These are phyloP conservation scores for Zoanthus sociatus DNA, from an alignment of 92 coral and sea anemone species.

Conservation along the genomic window DNA sequence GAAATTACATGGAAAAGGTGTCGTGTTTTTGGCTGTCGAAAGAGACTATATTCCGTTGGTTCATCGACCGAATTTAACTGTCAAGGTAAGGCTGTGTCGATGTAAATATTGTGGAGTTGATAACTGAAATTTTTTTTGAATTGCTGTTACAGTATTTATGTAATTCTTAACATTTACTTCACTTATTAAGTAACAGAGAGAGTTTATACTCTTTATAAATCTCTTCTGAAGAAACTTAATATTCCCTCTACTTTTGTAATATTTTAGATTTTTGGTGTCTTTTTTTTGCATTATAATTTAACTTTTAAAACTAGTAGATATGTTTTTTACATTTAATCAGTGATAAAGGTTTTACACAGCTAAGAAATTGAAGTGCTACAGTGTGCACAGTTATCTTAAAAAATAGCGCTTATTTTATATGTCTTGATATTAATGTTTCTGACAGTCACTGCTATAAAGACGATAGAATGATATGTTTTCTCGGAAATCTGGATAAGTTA, in stretches of 20 bases:
- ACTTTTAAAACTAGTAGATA: too few species aligned
- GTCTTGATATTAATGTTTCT: too few species aligned
- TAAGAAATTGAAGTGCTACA: not conserved
- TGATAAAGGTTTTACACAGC: too few species aligned
- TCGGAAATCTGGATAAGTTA: not conserved
- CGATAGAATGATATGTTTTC: not conserved
- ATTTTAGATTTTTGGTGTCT: too few species aligned
- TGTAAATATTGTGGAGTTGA: not conserved
- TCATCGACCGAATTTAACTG: constrained; percentile 40
- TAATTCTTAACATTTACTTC: not conserved
- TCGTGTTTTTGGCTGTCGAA: constrained; percentile 34
- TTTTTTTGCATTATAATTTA: too few species aligned
- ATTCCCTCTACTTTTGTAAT: too few species aligned
- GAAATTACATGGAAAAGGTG: constrained; percentile 38
- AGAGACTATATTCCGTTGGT: constrained; percentile 25
- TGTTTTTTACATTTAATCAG: too few species aligned
- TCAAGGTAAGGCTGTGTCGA: constrained; percentile 33
- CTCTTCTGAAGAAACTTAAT: too few species aligned
- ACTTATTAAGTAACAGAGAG: too few species aligned
- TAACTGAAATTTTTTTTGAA: not conserved
- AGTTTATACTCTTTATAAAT: too few species aligned
- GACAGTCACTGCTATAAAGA: too few species aligned
- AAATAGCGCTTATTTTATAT: not conserved
- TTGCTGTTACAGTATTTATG: not conserved
- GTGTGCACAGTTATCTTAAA: not conserved